phyloP scores from a whole-genome alignment of 2,797 vertebrate genomes.

The Danio albolineatus region DNA sequence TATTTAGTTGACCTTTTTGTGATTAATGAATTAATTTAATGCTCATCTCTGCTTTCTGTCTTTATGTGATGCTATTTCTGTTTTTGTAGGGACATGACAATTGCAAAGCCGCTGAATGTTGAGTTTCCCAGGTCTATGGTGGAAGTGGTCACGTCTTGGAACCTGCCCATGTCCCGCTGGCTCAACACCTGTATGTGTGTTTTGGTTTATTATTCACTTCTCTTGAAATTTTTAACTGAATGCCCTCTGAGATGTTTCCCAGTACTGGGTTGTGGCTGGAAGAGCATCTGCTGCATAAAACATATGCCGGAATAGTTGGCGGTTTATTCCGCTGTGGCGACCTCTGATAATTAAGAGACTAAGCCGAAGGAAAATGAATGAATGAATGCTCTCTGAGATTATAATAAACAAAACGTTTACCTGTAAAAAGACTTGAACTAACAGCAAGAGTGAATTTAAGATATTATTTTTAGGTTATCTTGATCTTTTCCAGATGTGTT shows the following conservation, averaged over 20 bases:
- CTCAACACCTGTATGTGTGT: conserved; percentile 86
- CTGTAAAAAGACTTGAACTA: not conserved
- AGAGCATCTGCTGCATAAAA: too few relatives aligned
- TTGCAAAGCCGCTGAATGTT: conserved; percentile 86
- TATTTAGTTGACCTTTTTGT: too few relatives aligned
- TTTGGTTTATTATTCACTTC: not conserved
- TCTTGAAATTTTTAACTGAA: not conserved
- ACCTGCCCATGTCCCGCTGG: conserved; percentile 93
- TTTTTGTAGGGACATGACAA: conserved; percentile 82
- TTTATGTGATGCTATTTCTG: conserved; percentile 20
- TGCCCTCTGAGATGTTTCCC: not conserved
- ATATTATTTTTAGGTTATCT: not conserved
- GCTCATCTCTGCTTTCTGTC: not conserved
- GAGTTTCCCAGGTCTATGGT: conserved; percentile 93
- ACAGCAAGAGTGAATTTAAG: not conserved
- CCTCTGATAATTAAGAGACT: too few relatives aligned
- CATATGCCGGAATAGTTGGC: too few relatives aligned
- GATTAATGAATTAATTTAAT: too few relatives aligned
- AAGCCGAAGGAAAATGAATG: too few relatives aligned
- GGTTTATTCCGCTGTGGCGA: too few relatives aligned
- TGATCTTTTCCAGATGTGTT: conserved; percentile 84
- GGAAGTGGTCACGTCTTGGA: conserved; percentile 92
- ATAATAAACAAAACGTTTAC: not conserved
- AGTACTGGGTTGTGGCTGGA: too few relatives aligned
- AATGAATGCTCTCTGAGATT: too few relatives aligned